A percentile compares a stretch with the other conserved stretches of the same genome.
Evolutionary conservation across 2,888 invertebrate species (phyloP).

Genomic region (Lithosia quadra): DNA sequence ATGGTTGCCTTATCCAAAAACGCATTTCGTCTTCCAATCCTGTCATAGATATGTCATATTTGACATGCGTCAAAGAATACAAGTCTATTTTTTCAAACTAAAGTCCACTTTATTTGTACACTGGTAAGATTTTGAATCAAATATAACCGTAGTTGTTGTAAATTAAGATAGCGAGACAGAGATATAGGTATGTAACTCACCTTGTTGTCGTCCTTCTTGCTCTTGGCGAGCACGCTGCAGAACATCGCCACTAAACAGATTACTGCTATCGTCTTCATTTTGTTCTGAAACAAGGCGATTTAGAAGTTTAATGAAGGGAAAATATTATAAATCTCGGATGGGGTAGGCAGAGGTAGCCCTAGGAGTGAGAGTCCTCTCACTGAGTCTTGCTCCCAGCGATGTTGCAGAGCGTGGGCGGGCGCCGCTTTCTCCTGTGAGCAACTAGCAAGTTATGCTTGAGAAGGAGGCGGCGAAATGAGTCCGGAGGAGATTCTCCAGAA

Average conservation of each 20-base stretch:
- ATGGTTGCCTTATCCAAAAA: not conserved
- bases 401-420: too few species aligned
- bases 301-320: not conserved
- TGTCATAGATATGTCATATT: not conserved
- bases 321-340: too few species aligned
- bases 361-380: too few species aligned
- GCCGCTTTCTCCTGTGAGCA: too few species aligned
- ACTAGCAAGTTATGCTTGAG: too few species aligned
- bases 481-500: too few species aligned
- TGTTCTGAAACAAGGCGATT: conserved; percentile 69
- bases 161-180: not conserved
- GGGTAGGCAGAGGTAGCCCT: too few species aligned
- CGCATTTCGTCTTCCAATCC: not conserved
- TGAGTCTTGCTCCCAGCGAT: too few species aligned
- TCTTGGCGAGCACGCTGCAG: conserved; percentile 70
- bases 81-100: not conserved
- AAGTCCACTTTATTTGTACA: not conserved
- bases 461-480: too few species aligned
- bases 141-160: not conserved
- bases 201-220: conserved; percentile 74
- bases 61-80: not conserved
- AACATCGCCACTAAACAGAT: conserved; percentile 61
- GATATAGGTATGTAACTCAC: conserved; percentile 48
- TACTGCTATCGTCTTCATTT: conserved; percentile 70
- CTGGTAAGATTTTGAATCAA: not conserved